Evolutionary conservation across 2,113 vertebrate genomes (phyloP).

Genomic region (Oplegnathus fasciatus): DNA sequence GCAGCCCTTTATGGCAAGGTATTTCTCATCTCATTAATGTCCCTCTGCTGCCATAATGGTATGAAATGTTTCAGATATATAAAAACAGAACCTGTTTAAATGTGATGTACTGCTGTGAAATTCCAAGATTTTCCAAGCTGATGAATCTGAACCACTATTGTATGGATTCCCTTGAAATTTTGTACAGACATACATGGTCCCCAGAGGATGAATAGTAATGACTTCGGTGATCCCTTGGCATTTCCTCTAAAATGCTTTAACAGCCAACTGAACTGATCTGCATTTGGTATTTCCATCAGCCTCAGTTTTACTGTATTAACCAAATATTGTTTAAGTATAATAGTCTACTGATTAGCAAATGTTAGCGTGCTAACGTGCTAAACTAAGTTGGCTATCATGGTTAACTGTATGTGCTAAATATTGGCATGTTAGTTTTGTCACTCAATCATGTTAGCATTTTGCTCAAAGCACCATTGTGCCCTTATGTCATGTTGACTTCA

Average conservation of each 20-base stretch:
- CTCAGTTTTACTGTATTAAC: background rate
- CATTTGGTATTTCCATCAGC: no score
- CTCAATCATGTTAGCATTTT: background rate
- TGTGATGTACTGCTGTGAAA: background rate
- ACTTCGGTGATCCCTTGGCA: no score
- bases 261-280: background rate
- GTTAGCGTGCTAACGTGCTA: background rate
- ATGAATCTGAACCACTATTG: background rate
- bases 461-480: background rate
- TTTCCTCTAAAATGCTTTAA: no score
- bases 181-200: background rate
- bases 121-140: background rate
- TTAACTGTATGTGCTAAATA: background rate
- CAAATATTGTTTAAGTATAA: no score
- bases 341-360: background rate
- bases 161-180: background rate
- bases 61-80: slow-evolving; percentile 43
- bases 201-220: background rate
- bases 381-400: background rate
- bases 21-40: slow-evolving; percentile 48
- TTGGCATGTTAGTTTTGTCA: no score
- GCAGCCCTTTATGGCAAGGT: slow-evolving; percentile 43
- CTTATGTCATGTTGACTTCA: background rate
- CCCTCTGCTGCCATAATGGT: slow-evolving; percentile 11
- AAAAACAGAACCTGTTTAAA: slow-evolving; percentile 18